Percentiles rank a stretch among this genome's conserved stretches.
Evolutionary conservation across 2,888 invertebrate species (phyloP).

Genomic region (Heteromyza rotundicornis): DNA sequence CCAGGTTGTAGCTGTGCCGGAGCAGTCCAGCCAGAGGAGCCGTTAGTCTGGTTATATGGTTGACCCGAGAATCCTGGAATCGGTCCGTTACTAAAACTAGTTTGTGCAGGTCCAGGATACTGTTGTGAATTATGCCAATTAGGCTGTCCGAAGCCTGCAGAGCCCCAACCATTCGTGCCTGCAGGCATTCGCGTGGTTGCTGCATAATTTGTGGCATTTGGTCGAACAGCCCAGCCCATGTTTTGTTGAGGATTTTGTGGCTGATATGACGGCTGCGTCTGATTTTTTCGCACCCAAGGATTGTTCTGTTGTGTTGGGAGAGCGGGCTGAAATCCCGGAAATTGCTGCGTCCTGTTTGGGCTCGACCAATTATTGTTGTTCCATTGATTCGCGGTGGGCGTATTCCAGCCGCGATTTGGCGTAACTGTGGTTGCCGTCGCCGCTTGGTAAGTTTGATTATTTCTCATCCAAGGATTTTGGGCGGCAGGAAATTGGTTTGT

Average conservation of each 20-base stretch:
- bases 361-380: too few relatives aligned
- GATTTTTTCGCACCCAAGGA: background rate
- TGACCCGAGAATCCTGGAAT: too few relatives aligned
- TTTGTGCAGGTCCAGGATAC: background rate
- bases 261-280: background rate
- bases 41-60: too few relatives aligned
- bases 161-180: background rate
- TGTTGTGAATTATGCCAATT: background rate
- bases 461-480: conserved; percentile 1
- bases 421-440: background rate
- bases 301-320: too few relatives aligned
- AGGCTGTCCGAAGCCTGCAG: background rate
- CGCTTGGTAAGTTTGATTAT: too few relatives aligned
- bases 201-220: background rate
- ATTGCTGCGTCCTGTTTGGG: too few relatives aligned
- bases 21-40: background rate
- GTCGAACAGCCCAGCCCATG: background rate
- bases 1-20: background rate
- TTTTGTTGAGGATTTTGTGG: background rate
- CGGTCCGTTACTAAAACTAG: too few relatives aligned
- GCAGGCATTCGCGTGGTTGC: background rate
- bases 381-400: too few relatives aligned
- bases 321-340: too few relatives aligned
- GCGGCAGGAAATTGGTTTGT: background rate
- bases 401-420: background rate